Base-by-base conservation (phyloP, 2,888 invertebrate species). In the Lithophane leautieri region DNA sequence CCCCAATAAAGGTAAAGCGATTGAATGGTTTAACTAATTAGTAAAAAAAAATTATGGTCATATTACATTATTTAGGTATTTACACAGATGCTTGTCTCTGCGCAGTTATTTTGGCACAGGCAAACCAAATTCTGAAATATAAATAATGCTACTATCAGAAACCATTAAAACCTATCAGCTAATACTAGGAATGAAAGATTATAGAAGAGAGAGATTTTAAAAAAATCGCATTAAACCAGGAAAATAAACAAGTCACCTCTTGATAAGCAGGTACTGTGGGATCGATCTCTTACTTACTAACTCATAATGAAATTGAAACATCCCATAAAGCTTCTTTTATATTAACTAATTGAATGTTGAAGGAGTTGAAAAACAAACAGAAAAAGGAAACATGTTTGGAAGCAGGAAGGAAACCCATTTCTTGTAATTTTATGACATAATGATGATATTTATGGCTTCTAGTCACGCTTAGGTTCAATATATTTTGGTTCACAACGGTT, bases 1-100 rank as follows among this genome's bases (percentile, higher is more conserved):
- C 73, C 88, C 91, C 82, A 89, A 85, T 89, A 86, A 78, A 88
- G 90, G 77, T 86, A 82, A 86, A 78, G 42, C 76, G 72, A 86
- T 75, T 76, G 44, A 66, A 63, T 73, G 58, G 47, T 67, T 81
- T 56, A 77, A 83, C 73, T 77, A 83, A 77, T 77, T 79, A 61
- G n/a, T n/a, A n/a, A n/a, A n/a, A n/a, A n/a, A n/a, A n/a, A n/a
- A n/a, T n/a, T n/a, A n/a, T n/a, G n/a, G 25, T 44, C 14, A 62
- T 50, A 25, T 70, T 34, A 67, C 16, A 34, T 44, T 11, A 8
- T 19, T 3, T 34, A n/a, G 25, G 9, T 54, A 58, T 52, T 28
- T 11, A 52, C 2, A 52, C 7, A 44, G 6, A 54, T 34, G 2
- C 11, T 54, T 76, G 63, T 66, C 70, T 44, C 0, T 47, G 25